phyloP scores from a whole-genome alignment of 1,140 invertebrate genomes.

The Hycleus phaleratus region DNA sequence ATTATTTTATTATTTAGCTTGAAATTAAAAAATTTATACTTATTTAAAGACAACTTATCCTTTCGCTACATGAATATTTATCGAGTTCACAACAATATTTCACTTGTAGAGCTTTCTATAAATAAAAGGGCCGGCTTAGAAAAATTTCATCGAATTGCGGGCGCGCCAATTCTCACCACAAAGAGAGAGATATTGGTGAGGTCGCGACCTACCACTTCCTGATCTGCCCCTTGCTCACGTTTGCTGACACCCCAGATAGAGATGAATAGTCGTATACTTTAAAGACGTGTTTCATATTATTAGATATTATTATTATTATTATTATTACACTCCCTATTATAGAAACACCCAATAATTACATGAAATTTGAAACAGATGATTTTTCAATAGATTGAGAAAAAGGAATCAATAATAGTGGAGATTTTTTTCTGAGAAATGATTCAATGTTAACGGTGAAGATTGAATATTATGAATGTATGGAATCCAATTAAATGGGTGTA shows the following conservation, averaged over 20 bases:
- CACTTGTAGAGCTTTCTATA: slow-evolving; percentile 2
- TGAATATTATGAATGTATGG: neutral
- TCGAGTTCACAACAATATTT: neutral
- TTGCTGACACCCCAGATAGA: slow-evolving; percentile 1
- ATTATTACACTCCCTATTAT: neutral
- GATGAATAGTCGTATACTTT: too few relatives aligned
- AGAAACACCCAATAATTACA: slow-evolving; percentile 8
- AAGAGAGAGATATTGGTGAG: slow-evolving; percentile 2
- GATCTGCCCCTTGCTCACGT: slow-evolving; percentile 12
- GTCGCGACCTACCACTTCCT: slow-evolving; percentile 15
- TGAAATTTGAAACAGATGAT: neutral
- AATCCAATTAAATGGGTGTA: slow-evolving; percentile 7
- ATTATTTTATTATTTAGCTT: neutral
- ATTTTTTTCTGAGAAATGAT: neutral
- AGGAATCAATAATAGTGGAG: neutral
- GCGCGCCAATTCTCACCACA: slow-evolving; percentile 11
- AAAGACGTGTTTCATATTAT: neutral
- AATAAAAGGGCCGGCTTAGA: slow-evolving; percentile 2
- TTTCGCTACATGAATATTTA: slow-evolving; percentile 9
- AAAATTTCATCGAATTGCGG: neutral
- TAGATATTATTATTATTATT: slow-evolving; percentile 2
- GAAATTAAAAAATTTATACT: neutral
- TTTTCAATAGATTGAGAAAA: neutral
- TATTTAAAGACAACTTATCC: neutral
- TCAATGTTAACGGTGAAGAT: neutral